Evolutionary conservation across 2,888 invertebrate genomes (phyloP).

Genomic region (Tetragonisca angustula): DNA sequence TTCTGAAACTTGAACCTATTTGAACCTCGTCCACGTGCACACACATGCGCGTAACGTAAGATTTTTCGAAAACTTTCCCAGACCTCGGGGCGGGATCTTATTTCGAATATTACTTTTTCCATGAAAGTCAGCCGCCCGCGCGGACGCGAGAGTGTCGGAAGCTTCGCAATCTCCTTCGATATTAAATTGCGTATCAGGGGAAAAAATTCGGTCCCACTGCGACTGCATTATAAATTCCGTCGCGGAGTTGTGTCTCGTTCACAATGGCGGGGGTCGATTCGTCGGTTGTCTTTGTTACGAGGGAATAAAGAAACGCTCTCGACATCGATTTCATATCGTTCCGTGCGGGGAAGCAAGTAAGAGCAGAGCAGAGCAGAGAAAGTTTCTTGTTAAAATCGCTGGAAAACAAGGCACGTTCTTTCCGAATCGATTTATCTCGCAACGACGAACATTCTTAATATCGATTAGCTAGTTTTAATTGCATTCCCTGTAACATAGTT

Average conservation of each 20-base stretch:
- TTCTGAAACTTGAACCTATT: too few species aligned
- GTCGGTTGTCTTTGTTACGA: background rate
- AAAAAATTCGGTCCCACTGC: constrained; percentile 9
- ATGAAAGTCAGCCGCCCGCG: background rate
- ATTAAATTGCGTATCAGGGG: constrained; percentile 20
- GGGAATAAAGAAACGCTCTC: background rate
- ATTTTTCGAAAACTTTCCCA: background rate
- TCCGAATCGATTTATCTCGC: background rate
- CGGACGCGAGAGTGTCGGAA: background rate
- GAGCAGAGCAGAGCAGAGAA: background rate
- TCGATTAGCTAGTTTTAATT: background rate
- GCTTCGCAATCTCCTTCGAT: constrained; percentile 4
- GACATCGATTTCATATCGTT: background rate
- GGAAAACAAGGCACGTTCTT: background rate
- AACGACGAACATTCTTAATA: background rate
- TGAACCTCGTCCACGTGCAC: background rate
- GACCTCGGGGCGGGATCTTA: background rate
- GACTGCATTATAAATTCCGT: background rate
- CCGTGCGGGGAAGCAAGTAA: background rate
- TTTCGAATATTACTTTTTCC: constrained; percentile 24
- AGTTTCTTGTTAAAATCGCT: background rate
- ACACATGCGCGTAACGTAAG: background rate
- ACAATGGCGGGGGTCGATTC: background rate
- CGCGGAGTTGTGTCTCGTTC: background rate
- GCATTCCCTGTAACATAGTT: background rate